Conservation (phyloP, 2,797 vertebrate genomes). For the Morus bassanus region DNA sequence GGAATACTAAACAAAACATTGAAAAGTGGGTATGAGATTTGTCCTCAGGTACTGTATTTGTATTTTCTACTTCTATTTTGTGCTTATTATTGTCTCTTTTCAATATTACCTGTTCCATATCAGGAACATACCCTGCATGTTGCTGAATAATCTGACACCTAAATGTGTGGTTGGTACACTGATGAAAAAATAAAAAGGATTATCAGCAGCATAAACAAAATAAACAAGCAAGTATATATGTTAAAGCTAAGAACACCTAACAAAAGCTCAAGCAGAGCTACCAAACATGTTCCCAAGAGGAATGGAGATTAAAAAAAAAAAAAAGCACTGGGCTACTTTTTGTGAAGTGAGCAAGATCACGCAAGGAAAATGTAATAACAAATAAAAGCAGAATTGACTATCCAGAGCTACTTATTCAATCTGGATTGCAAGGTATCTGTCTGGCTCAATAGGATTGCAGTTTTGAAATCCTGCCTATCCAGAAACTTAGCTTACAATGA, state of each 20-base stretch:
- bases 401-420: neutral
- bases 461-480: neutral
- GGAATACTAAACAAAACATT: neutral
- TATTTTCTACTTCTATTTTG: neutral
- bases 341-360: neutral
- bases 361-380: accelerated
- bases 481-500: neutral
- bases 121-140: neutral
- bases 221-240: neutral
- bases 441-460: neutral
- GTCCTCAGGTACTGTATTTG: neutral
- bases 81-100: neutral
- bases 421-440: neutral
- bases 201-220: neutral
- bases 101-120: neutral
- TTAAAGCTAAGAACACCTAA: neutral
- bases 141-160: neutral
- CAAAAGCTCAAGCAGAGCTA: neutral
- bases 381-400: neutral
- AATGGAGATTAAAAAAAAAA: neutral
- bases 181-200: neutral
- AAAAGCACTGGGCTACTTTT: neutral
- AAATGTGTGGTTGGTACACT: neutral
- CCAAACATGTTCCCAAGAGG: neutral
- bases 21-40: neutral